Conservation (phyloP, 64 coral and sea anemone species). For the Montipora capricornis region DNA sequence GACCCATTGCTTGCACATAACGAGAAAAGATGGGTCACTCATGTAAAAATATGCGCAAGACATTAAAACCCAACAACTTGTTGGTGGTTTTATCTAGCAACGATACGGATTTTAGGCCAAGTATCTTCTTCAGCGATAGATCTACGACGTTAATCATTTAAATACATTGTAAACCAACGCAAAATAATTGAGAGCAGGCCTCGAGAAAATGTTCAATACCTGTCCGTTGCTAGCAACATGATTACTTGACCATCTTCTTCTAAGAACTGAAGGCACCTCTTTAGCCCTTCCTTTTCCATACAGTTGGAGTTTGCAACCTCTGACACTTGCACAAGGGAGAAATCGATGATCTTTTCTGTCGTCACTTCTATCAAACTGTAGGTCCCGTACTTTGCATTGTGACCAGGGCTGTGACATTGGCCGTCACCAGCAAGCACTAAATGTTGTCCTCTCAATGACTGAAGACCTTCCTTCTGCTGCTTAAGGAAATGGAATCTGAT, state of each 20-base stretch:
- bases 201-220: background rate
- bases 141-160: background rate
- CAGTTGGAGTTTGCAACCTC: background rate
- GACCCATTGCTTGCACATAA: too few relatives aligned
- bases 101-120: too few relatives aligned
- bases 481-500: background rate
- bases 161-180: background rate
- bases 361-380: background rate
- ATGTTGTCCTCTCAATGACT: background rate
- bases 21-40: too few relatives aligned
- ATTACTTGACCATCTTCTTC: background rate
- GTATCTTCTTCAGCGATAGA: background rate
- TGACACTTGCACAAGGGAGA: background rate
- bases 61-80: too few relatives aligned
- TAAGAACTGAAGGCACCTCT: background rate
- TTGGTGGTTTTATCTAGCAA: too few relatives aligned
- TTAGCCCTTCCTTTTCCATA: background rate
- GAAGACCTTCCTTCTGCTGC: conserved; percentile 16
- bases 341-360: background rate
- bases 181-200: too few relatives aligned
- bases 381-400: conserved; percentile 14
- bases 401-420: background rate
- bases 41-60: too few relatives aligned
- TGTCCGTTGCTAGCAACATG: background rate
- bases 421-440: conserved; percentile 1